Evolutionary conservation across 2,797 vertebrate genomes (phyloP).

Genomic region (Scyliorhinus canicula): DNA sequence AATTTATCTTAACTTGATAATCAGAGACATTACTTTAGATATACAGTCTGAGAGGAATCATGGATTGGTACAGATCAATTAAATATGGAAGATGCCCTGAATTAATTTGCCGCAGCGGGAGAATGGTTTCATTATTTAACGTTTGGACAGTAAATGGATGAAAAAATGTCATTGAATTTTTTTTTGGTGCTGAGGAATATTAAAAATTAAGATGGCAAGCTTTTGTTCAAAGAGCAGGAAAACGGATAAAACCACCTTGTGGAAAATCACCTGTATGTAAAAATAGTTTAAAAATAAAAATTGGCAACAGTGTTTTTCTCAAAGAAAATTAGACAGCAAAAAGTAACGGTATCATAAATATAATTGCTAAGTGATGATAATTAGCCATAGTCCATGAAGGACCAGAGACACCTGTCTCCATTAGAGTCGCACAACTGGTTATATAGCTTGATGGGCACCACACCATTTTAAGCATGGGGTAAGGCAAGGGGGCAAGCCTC

Average conservation of each 20-base stretch:
- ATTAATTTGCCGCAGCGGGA: not conserved
- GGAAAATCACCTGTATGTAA: not conserved
- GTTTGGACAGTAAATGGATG: not conserved
- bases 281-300: not conserved
- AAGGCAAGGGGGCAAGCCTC: not conserved
- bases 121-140: not conserved
- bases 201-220: not conserved
- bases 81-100: not conserved
- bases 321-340: not conserved
- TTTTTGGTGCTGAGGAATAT: not conserved
- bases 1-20: slow-evolving; percentile 11
- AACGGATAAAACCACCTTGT: not conserved
- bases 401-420: too few relatives aligned
- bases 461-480: too few relatives aligned
- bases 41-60: not conserved
- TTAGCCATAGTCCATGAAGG: not conserved
- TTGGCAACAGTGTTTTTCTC: not conserved
- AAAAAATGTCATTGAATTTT: not conserved
- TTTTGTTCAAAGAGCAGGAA: not conserved
- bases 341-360: not conserved
- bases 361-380: not conserved
- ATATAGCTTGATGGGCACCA: not conserved
- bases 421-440: too few relatives aligned
- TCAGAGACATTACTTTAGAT: not conserved
- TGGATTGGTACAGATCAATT: not conserved